Base-by-base conservation (phyloP, 1,140 invertebrate species). In the Gryllus bimaculatus region DNA sequence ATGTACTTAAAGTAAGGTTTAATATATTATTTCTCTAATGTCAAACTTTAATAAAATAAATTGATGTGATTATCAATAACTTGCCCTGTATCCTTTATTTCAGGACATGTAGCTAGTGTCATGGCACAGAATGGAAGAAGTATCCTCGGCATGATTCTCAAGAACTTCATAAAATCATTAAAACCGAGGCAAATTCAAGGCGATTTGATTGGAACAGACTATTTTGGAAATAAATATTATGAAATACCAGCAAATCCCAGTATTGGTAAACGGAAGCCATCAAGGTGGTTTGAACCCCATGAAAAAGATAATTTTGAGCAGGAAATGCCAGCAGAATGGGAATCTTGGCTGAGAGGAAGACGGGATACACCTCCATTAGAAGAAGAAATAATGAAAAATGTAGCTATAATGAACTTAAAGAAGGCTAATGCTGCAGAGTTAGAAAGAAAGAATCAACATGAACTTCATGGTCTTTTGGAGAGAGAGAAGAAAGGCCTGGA, bases 251-350 rank as follows among this genome's bases (percentile, higher is more conserved):
- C 90, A 74, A 86, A 90, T 84, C 87, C 89, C 5, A 86, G 87
- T 26, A 84, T 86, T 66, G 89, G 88, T 0, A 91, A 89, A 83
- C 87, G 90, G 74, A 91, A 88, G 81, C 82, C 90, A 0, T 87
- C 88, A 1, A 85, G 94, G 78, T 95, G 90, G 89, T 95, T 94
- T 86, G 89, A 89, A 79, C 92, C 94, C 0, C 81, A 89, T 82
- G 87, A 87, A 78, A 83, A 84, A 73, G 84, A 85, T 49, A 81
- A 84, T 78, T 92, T 93, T 82, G 88, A 91, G 75, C 89, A 92
- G 83, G 92, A 94, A 82, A 83, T 94, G 74, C 93, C 94, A 8
- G 89, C 92, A 7, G 94, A 95, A 85, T 96, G 94, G 94, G 93
- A 94, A 85, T 86, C 94, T 15, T 96, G 94, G 94, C 85, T 96